Conservation (phyloP, 2,888 invertebrate genomes). For the Philopedon plagiatum region DNA sequence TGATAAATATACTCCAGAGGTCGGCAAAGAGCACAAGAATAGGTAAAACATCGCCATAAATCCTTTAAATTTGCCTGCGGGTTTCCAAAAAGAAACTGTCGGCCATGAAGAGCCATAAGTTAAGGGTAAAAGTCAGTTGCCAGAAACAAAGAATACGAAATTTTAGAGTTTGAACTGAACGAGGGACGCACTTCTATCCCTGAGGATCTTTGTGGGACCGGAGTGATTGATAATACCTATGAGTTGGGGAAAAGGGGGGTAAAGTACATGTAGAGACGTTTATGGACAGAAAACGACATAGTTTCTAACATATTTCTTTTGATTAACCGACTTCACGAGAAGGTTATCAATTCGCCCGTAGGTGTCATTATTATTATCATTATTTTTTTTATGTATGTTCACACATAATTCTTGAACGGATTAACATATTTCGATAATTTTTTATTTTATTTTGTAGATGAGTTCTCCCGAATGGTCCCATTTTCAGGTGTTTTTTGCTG, state of each 20-base stretch:
- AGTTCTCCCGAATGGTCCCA: too few relatives aligned
- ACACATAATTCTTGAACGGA: too few relatives aligned
- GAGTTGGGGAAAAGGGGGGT: slow-evolving; percentile 3
- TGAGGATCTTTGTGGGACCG: slow-evolving; percentile 16
- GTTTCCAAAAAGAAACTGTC: slow-evolving; percentile 48
- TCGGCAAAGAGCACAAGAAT: slow-evolving; percentile 41
- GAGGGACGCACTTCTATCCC: slow-evolving; percentile 29
- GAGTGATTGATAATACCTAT: slow-evolving; percentile 40
- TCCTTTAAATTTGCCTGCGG: slow-evolving; percentile 53
- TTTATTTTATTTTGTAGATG: too few relatives aligned
- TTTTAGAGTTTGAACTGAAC: slow-evolving; percentile 36
- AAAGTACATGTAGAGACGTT: not conserved
- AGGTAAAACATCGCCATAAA: slow-evolving; percentile 51
- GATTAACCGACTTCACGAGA: too few relatives aligned
- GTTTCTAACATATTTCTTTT: too few relatives aligned
- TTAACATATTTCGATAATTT: too few relatives aligned
- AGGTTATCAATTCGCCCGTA: too few relatives aligned
- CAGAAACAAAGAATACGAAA: slow-evolving; percentile 50
- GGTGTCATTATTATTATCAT: too few relatives aligned
- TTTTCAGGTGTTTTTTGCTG: too few relatives aligned
- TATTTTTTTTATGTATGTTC: too few relatives aligned
- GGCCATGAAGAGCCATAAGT: slow-evolving; percentile 51
- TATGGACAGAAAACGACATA: too few relatives aligned
- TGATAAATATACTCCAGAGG: slow-evolving; percentile 50
- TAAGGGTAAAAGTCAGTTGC: slow-evolving; percentile 51